Percentiles rank a stretch among this genome's conserved stretches.
These are phyloP conservation scores for Mythimna lalbum DNA, from an alignment of 2,888 invertebrate genomes.

Conservation along the genomic window DNA sequence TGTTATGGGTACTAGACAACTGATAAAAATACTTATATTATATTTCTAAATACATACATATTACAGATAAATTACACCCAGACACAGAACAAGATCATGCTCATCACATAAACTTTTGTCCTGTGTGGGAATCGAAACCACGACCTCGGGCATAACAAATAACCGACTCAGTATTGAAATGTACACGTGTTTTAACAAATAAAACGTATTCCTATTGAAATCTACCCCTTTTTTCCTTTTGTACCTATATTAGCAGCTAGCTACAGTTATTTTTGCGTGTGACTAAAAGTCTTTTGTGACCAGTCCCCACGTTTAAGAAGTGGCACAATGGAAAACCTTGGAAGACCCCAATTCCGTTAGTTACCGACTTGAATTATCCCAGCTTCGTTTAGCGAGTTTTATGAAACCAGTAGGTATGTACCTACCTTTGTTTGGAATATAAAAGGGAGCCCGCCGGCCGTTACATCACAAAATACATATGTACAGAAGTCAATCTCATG, in stretches of 20 bases:
- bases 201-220: conserved; percentile 36
- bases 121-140: too few species aligned
- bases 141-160: too few species aligned
- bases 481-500: too few species aligned
- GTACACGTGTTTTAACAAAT: conserved; percentile 34
- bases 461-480: too few species aligned
- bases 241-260: background rate
- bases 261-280: conserved; percentile 4
- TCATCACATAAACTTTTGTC: too few species aligned
- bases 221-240: conserved; percentile 36
- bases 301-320: conserved; percentile 7
- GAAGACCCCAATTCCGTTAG: conserved; percentile 51
- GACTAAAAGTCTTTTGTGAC: conserved; percentile 11
- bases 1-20: too few species aligned
- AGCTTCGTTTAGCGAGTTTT: conserved; percentile 15
- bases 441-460: too few species aligned
- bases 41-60: too few species aligned
- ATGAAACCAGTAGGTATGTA: conserved; percentile 14
- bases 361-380: conserved; percentile 28
- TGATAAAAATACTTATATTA: too few species aligned
- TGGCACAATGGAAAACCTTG: conserved; percentile 41
- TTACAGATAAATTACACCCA: too few species aligned
- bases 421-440: background rate
- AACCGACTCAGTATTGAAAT: conserved; percentile 35
- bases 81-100: too few species aligned